These are phyloP conservation scores for Chionis minor DNA, from an alignment of 2,113 vertebrate genomes.

Conservation along the genomic window DNA sequence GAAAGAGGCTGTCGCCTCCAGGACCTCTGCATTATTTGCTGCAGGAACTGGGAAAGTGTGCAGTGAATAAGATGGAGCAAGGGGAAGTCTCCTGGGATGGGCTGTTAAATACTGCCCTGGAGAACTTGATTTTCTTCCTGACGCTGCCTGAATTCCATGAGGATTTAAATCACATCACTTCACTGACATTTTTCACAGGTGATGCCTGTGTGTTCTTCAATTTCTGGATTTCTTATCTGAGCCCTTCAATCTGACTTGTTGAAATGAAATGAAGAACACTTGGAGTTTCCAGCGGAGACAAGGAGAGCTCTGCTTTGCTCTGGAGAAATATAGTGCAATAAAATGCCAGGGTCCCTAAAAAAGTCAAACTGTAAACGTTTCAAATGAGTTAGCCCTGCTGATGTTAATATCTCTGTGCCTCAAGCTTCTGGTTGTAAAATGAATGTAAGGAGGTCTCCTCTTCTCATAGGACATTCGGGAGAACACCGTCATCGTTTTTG, in stretches of 20 bases:
- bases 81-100: not conserved
- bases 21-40: not conserved
- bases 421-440: not conserved
- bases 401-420: not conserved
- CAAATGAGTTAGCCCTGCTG: not conserved
- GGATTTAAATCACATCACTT: constrained; percentile 2
- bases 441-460: not conserved
- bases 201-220: constrained; percentile 14
- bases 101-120: not conserved
- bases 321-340: not conserved
- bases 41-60: not conserved
- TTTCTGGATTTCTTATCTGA: constrained; percentile 44
- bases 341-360: not conserved
- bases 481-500: not conserved
- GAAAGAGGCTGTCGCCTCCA: not conserved
- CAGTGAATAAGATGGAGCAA: not conserved
- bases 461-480: not conserved
- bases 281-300: not conserved
- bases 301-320: not conserved
- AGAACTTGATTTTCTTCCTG: constrained; percentile 9
- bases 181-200: constrained; percentile 23
- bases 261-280: constrained; percentile 25
- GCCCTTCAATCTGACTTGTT: not conserved
- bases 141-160: accelerated
- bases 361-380: not conserved